Conservation (phyloP, 1,140 invertebrate genomes). For the Drusus annulatus region DNA sequence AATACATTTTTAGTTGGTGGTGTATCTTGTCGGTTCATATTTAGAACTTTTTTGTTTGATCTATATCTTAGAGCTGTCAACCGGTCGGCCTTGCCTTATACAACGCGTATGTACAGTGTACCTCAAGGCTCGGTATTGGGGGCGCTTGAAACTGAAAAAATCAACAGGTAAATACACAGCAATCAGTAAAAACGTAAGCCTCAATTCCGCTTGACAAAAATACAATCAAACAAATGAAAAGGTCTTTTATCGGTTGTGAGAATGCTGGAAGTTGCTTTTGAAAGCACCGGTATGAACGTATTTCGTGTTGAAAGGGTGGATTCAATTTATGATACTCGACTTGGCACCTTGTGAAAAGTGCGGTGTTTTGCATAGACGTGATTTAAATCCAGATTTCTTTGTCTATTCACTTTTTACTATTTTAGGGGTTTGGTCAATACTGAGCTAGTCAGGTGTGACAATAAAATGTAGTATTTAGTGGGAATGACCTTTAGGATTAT, state of each 20-base stretch:
- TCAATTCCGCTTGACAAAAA: background rate
- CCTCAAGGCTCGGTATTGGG: conserved; percentile 13
- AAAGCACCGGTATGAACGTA: background rate
- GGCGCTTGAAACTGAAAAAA: background rate
- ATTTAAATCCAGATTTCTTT: too few relatives aligned
- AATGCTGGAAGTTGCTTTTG: background rate
- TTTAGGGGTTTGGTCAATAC: too few relatives aligned
- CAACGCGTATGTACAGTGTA: conserved; percentile 26
- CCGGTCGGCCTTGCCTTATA: conserved; percentile 43
- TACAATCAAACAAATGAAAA: background rate
- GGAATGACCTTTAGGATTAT: too few relatives aligned
- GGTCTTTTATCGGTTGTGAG: background rate
- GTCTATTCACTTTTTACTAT: too few relatives aligned
- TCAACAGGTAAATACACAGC: background rate
- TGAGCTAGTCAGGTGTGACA: too few relatives aligned
- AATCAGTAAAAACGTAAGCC: background rate
- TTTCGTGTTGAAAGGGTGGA: conserved; percentile 10
- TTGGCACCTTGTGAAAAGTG: conserved; percentile 1
- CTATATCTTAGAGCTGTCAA: conserved; percentile 18
- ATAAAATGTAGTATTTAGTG: too few relatives aligned
- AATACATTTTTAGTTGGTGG: background rate
- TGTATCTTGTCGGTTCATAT: background rate
- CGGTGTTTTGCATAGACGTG: too few relatives aligned
- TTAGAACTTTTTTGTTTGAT: conserved; percentile 10
- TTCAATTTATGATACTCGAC: background rate